A percentile compares a stretch with the other conserved stretches of the same genome.
These are phyloP conservation scores for Boloria selene DNA, from an alignment of 2,888 invertebrate species.

Conservation along the genomic window DNA sequence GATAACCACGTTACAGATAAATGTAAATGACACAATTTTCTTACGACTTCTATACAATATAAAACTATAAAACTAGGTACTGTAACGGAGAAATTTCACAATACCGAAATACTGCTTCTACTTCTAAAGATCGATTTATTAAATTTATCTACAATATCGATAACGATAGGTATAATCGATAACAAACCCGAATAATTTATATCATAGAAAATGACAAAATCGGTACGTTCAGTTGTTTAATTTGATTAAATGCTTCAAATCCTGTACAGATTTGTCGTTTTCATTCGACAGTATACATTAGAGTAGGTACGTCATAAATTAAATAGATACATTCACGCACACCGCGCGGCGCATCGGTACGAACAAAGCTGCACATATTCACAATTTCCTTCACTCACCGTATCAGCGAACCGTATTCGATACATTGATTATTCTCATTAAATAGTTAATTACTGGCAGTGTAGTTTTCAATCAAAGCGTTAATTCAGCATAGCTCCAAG, in stretches of 20 bases:
- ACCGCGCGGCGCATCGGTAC: conserved; percentile 59
- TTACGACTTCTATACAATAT: conserved; percentile 66
- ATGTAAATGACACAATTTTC: conserved; percentile 47
- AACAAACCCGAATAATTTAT: conserved; percentile 57
- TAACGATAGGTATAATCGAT: conserved; percentile 56
- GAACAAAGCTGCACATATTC: conserved; percentile 67
- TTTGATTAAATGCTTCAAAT: conserved; percentile 60
- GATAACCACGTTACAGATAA: conserved; percentile 43
- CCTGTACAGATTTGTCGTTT: conserved; percentile 60
- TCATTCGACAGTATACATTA: conserved; percentile 56
- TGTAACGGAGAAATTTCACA: conserved; percentile 65
- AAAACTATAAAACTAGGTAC: conserved; percentile 74
- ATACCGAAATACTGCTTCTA: conserved; percentile 76
- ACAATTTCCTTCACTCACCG: conserved; percentile 46
- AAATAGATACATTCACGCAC: conserved; percentile 60
- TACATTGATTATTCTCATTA: conserved; percentile 24
- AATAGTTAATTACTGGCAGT: conserved; percentile 34
- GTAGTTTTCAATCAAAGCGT: conserved; percentile 4
- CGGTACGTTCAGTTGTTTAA: conserved; percentile 48
- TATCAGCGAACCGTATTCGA: conserved; percentile 50
- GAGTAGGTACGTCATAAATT: conserved; percentile 69
- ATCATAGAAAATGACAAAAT: conserved; percentile 63
- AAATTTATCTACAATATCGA: conserved; percentile 60
- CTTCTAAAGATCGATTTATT: conserved; percentile 66
- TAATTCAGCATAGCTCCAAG: neutral